phyloP scores from a whole-genome alignment of 2,797 vertebrate species.

The Chaunax sp. region DNA sequence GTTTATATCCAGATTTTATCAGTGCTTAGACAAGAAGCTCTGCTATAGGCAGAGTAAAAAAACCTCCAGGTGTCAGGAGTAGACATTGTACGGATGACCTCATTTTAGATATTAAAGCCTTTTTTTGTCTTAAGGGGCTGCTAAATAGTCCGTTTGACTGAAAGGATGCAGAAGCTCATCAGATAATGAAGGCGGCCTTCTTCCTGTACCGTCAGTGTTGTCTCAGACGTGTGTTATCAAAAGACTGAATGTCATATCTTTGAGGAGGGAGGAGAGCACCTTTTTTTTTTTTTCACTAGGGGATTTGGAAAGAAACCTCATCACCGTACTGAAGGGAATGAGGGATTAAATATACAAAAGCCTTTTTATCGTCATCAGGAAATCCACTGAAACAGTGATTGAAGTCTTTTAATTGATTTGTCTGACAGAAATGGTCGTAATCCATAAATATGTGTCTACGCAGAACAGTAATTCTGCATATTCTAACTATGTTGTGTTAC shows the following conservation, averaged over 20 bases:
- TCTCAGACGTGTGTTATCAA: conserved; percentile 7
- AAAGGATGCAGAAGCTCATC: conserved; percentile 34
- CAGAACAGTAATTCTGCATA: background rate
- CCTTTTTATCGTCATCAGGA: too few species aligned
- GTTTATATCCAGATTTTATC: conserved; percentile 69
- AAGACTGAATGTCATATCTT: conserved; percentile 37
- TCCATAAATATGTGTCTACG: conserved; percentile 8
- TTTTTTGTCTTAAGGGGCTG: conserved; percentile 15
- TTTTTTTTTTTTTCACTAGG: conserved; percentile 17
- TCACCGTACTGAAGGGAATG: conserved; percentile 33
- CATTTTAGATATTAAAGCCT: conserved; percentile 61
- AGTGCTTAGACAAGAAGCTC: conserved; percentile 49
- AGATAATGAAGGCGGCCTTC: conserved; percentile 36
- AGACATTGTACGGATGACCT: conserved; percentile 62
- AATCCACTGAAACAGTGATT: conserved; percentile 2
- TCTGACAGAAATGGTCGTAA: conserved; percentile 4
- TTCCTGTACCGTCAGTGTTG: conserved; percentile 21
- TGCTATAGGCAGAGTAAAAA: conserved; percentile 40
- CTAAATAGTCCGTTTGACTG: conserved; percentile 7
- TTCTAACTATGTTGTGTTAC: conserved; percentile 8
- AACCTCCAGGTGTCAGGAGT: conserved; percentile 27
- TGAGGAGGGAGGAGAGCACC: conserved; percentile 23
- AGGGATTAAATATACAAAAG: background rate
- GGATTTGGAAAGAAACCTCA: conserved; percentile 34
- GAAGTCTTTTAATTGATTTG: conserved; percentile 32